Evolutionary conservation across 2,797 vertebrate genomes (phyloP).

Genomic region (Leptoclinus maculatus): DNA sequence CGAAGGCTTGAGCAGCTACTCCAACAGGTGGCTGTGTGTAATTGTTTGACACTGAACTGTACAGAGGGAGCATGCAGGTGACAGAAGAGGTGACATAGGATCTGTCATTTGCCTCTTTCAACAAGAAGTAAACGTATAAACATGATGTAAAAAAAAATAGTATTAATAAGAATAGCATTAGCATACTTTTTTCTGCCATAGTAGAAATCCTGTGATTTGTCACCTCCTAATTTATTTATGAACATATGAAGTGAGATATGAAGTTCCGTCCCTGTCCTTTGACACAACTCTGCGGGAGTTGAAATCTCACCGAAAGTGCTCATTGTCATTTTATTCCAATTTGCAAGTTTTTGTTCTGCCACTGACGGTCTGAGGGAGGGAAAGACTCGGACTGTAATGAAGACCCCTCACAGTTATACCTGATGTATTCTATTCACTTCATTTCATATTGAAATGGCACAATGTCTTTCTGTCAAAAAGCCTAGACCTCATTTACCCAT

Average conservation of each 20-base stretch:
- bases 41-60: neutral
- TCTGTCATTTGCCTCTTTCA: conserved; percentile 1
- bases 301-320: conserved; percentile 23
- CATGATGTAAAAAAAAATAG: neutral
- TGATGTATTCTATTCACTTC: conserved; percentile 70
- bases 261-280: neutral
- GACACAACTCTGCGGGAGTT: conserved; percentile 21
- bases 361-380: neutral
- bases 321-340: conserved; percentile 57
- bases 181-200: neutral
- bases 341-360: conserved; percentile 47
- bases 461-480: conserved; percentile 50
- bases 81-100: neutral
- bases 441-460: conserved; percentile 56
- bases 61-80: neutral
- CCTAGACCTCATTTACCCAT: conserved; percentile 42
- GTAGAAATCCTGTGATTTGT: neutral
- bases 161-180: neutral
- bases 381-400: conserved; percentile 62
- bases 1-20: neutral
- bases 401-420: conserved; percentile 55
- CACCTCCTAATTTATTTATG: neutral
- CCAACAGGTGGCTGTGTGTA: conserved; percentile 20
- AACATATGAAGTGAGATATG: no score
- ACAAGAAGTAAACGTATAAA: neutral